Conservation (phyloP, 2,888 invertebrate species). For the Dysmachus trigonus region DNA sequence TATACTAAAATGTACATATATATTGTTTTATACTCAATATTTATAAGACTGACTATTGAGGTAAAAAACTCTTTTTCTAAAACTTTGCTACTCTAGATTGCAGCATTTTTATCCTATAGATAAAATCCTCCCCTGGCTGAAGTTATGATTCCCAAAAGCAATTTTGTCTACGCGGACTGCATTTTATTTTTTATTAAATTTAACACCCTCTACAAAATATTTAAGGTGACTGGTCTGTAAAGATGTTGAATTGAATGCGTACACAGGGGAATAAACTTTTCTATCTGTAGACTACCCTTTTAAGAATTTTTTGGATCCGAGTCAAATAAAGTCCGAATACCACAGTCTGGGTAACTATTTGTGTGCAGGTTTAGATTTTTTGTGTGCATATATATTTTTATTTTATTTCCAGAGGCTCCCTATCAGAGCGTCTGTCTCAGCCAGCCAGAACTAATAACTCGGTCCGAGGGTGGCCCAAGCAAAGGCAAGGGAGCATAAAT, state of each 20-base stretch:
- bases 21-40: too few relatives aligned
- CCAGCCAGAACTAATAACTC: background rate
- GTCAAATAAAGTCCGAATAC: background rate
- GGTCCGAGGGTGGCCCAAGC: background rate
- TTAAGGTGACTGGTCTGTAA: background rate
- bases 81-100: too few relatives aligned
- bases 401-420: background rate
- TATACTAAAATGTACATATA: too few relatives aligned
- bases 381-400: background rate
- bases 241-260: background rate
- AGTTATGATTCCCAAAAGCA: too few relatives aligned
- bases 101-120: too few relatives aligned
- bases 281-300: background rate
- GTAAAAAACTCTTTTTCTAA: too few relatives aligned
- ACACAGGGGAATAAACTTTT: background rate
- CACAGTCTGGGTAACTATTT: background rate
- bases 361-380: background rate
- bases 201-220: background rate
- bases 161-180: too few relatives aligned
- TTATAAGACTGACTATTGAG: too few relatives aligned
- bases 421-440: background rate
- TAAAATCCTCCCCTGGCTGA: too few relatives aligned
- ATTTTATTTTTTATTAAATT: background rate
- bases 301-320: background rate
- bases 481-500: background rate